Evolutionary conservation across 2,797 vertebrate species (phyloP).

Genomic region (Oreonectes daqikongensis): DNA sequence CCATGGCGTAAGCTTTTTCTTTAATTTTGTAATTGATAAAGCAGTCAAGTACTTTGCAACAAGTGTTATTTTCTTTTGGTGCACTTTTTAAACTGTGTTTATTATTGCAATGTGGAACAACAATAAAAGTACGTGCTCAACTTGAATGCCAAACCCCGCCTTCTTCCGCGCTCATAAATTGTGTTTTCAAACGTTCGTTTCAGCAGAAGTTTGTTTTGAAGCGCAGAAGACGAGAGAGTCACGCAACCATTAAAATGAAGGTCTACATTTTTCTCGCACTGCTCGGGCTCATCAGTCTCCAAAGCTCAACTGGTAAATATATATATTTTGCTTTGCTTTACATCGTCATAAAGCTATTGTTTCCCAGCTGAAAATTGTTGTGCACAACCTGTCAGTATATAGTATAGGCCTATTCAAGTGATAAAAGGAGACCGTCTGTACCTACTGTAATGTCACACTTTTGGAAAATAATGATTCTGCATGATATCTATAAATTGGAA

Average conservation of each 20-base stretch:
- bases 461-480: neutral
- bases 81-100: neutral
- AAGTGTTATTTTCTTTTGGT: neutral
- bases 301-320: slow-evolving; percentile 50
- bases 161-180: slow-evolving; percentile 41
- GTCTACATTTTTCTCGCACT: slow-evolving; percentile 14
- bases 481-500: neutral
- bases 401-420: too few species aligned
- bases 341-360: neutral
- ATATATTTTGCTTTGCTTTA: slow-evolving; percentile 21
- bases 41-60: neutral
- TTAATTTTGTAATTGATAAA: neutral
- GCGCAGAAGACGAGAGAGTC: neutral
- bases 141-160: slow-evolving; percentile 30
- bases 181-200: slow-evolving; percentile 34
- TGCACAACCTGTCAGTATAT: too few species aligned
- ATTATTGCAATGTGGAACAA: neutral
- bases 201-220: neutral
- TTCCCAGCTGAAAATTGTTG: too few species aligned
- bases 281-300: slow-evolving; percentile 24
- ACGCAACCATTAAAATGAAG: slow-evolving; percentile 38
- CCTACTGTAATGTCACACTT: neutral
- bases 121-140: neutral
- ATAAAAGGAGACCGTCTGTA: too few species aligned
- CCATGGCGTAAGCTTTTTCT: neutral